Percentiles rank a stretch among this genome's conserved stretches.
Evolutionary conservation across 2,113 vertebrate species (phyloP).

Genomic region (Oreamnos americanus): DNA sequence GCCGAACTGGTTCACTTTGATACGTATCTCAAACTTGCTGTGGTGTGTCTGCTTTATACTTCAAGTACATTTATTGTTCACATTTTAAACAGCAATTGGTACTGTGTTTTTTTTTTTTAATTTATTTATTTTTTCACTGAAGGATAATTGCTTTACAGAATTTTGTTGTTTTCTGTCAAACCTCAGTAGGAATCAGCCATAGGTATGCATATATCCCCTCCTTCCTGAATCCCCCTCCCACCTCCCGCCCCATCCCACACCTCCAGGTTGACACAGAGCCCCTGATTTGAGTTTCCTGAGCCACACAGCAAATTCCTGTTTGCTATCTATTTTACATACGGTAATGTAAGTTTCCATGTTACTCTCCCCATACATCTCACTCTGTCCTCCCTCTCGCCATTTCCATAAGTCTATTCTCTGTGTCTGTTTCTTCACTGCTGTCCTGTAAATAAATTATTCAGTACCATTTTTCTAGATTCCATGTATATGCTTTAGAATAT

Average conservation of each 20-base stretch:
- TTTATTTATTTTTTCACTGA: neutral
- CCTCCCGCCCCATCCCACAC: neutral
- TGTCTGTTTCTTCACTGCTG: neutral
- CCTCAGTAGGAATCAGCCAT: neutral
- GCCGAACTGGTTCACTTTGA: constrained; percentile 44
- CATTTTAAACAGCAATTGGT: neutral
- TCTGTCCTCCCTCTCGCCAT: neutral
- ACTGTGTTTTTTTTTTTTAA: neutral
- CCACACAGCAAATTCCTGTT: neutral
- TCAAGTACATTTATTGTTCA: neutral
- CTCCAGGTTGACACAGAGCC: neutral
- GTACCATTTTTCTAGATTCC: neutral
- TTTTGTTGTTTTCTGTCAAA: neutral
- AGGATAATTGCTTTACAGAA: neutral
- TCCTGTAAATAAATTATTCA: neutral
- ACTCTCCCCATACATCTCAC: neutral
- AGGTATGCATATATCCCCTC: neutral
- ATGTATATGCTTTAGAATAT: neutral
- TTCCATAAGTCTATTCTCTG: neutral
- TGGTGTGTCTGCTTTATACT: neutral
- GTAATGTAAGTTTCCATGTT: neutral
- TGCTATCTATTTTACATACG: neutral
- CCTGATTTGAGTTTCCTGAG: neutral
- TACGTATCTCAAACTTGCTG: neutral
- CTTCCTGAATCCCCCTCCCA: neutral